Percentiles rank a stretch among this genome's conserved stretches.
phyloP scores from a whole-genome alignment of 1,140 invertebrate species.

The Rhizoglyphus robini region DNA sequence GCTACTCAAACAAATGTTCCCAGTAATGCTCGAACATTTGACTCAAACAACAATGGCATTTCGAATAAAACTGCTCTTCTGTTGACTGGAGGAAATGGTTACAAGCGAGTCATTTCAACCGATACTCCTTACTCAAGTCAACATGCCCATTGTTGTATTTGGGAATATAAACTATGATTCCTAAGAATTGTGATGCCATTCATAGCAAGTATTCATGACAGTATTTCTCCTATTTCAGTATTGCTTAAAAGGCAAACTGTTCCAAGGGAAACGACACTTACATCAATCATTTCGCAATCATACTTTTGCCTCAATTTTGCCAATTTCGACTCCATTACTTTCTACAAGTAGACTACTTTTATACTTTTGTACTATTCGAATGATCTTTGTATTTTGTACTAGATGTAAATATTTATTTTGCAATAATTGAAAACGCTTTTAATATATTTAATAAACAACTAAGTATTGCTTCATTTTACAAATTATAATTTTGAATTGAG shows the following conservation, averaged over 20 bases:
- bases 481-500: too few species aligned
- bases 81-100: slow-evolving; percentile 70
- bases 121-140: slow-evolving; percentile 40
- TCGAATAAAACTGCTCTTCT: slow-evolving; percentile 55
- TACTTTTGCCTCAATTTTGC: too few species aligned
- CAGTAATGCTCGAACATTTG: neutral
- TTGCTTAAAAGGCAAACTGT: too few species aligned
- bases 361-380: too few species aligned
- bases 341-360: too few species aligned
- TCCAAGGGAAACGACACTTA: too few species aligned
- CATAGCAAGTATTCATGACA: too few species aligned
- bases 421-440: neutral
- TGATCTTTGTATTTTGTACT: neutral
- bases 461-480: neutral
- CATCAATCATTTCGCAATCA: too few species aligned
- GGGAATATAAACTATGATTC: slow-evolving; percentile 69
- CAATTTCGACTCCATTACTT: too few species aligned
- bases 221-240: too few species aligned
- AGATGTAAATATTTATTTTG: neutral
- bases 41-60: neutral
- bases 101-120: slow-evolving; percentile 36
- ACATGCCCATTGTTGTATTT: slow-evolving; percentile 71
- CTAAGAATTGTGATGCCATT: too few species aligned
- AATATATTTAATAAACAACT: neutral
- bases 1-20: slow-evolving; percentile 25